Conservation (phyloP, 2,888 invertebrate genomes). For the Ectemnius lituratus region DNA sequence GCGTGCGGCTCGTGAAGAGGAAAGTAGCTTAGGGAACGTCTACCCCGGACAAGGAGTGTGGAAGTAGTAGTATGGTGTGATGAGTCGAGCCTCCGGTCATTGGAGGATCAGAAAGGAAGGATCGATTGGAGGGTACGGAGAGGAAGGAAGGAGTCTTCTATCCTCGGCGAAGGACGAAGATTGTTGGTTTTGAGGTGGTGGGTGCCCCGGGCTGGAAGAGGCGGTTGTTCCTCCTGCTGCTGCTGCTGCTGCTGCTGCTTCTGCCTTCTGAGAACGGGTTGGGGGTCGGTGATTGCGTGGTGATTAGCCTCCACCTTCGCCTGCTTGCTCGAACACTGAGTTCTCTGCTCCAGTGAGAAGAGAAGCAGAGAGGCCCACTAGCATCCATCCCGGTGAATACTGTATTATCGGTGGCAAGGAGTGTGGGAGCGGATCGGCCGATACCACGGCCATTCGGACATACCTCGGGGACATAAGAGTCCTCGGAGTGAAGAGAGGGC, state of each 20-base stretch:
- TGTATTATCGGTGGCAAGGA: slow-evolving; percentile 49
- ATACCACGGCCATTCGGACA: slow-evolving; percentile 31
- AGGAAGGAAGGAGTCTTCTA: slow-evolving; percentile 40
- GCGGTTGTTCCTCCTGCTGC: no score
- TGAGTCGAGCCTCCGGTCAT: slow-evolving; percentile 60
- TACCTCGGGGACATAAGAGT: slow-evolving; percentile 14
- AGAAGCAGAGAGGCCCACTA: slow-evolving; percentile 10
- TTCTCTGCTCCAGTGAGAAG: slow-evolving; percentile 9
- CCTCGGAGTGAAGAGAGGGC: slow-evolving; percentile 23
- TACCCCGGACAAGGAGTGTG: slow-evolving; percentile 30
- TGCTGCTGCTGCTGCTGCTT: slow-evolving; percentile 33
- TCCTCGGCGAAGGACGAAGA: slow-evolving; percentile 69
- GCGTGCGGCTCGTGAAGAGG: no score
- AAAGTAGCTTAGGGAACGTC: no score
- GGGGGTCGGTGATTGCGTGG: slow-evolving; percentile 73
- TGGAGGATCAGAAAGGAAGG: slow-evolving; percentile 45
- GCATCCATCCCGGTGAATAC: slow-evolving; percentile 24
- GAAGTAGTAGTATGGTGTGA: slow-evolving; percentile 56
- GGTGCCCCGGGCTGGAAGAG: slow-evolving; percentile 61
- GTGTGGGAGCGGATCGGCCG: slow-evolving; percentile 50
- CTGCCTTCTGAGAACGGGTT: slow-evolving; percentile 70
- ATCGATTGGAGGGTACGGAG: slow-evolving; percentile 30
- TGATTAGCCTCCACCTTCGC: slow-evolving; percentile 73
- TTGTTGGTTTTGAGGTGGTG: slow-evolving; percentile 74
- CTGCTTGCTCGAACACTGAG: slow-evolving; percentile 44